Evolutionary conservation across 2,888 invertebrate species (phyloP), one percentile per base, ranked within the genome.

Genomic region (Dastarcus helophoroides): DNA sequence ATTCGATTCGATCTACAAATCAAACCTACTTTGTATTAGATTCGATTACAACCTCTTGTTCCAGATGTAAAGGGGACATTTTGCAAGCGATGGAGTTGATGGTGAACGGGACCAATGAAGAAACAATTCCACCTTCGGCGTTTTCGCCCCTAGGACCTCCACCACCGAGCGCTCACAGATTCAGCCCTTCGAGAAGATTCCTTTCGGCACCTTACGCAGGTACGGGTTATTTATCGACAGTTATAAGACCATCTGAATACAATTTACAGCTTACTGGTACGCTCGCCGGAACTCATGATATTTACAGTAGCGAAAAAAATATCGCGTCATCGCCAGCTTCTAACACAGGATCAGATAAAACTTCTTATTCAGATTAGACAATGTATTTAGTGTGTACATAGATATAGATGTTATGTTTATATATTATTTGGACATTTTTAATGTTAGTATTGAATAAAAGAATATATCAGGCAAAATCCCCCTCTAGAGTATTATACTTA

Each of bases 1-100:
- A n/a, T n/a, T n/a, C n/a, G n/a, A n/a, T n/a, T n/a, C n/a, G n/a
- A n/a, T n/a, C n/a, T n/a, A n/a, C 19, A 17, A 17, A n/a, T 17
- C 6, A n/a, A 17, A 17, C n/a, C n/a, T 11, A 26, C 14, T 26
- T 26, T 14, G 6, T 13, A 5, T 10, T 23, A 7, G 10, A 23
- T 12, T 11, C 10, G 11, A 8, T 10, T 12, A 23, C 24, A 12
- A 12, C 12, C 13, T 10, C 37, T 31, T 29, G 15, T 47, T 47
- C 1, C 47, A 60, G 60, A 43, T 60, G 60, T 47, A 70, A 68
- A 41, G 89, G 89, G 0, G 91, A 94, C 55, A 83, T 90, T 0
- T 76, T 93, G 0, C 82, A 88, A 44, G 90, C 93, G 0, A 93
- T 94, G 76, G 93, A 94, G 54, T 76, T 84, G 53, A 78, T 94